A percentile compares a stretch with the other conserved stretches of the same genome.
Conservation (phyloP, 2,113 vertebrate species). For the Athene noctua region DNA sequence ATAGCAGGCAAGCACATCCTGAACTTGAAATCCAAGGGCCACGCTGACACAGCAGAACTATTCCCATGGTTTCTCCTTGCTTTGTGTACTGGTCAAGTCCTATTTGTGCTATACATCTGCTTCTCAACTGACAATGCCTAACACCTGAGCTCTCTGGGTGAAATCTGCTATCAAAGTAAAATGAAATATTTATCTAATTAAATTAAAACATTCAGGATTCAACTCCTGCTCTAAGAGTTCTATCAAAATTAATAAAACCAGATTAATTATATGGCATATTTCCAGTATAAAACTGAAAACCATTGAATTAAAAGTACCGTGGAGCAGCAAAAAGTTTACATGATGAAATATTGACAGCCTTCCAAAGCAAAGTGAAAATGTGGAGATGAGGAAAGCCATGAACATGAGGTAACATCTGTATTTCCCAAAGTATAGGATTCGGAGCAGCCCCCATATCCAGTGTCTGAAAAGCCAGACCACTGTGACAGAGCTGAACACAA, state of each 20-base stretch:
- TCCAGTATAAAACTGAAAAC: neutral
- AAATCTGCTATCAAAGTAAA: neutral
- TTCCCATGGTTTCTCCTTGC: neutral
- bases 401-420: neutral
- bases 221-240: neutral
- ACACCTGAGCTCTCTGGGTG: neutral
- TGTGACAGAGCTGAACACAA: neutral
- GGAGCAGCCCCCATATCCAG: neutral
- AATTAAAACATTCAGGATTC: neutral
- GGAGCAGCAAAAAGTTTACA: neutral
- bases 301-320: neutral
- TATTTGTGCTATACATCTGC: neutral
- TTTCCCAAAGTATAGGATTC: neutral
- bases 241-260: neutral
- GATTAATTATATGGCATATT: neutral
- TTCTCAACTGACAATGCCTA: neutral
- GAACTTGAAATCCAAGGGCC: neutral
- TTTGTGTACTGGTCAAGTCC: neutral
- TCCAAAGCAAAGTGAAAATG: neutral
- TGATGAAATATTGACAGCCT: neutral
- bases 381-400: neutral
- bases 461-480: neutral
- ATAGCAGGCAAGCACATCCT: neutral
- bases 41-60: neutral
- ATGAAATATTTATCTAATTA: neutral